These are phyloP conservation scores for Keiferia lycopersicella DNA, from an alignment of 2,888 invertebrate species.

Conservation along the genomic window DNA sequence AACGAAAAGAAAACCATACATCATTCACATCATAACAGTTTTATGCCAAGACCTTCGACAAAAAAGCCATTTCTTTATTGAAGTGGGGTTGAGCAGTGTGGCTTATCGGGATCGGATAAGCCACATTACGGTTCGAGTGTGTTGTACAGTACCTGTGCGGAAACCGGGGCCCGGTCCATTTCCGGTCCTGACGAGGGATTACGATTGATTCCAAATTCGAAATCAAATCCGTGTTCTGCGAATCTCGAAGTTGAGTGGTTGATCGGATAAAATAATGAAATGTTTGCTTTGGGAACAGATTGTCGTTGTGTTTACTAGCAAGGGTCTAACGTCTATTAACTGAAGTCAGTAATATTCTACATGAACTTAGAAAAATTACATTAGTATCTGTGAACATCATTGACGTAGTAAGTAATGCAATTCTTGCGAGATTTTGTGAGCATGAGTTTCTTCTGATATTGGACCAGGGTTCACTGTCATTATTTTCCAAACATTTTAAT, in stretches of 20 bases:
- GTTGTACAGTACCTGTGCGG: slow-evolving; percentile 9
- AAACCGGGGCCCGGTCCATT: slow-evolving; percentile 6
- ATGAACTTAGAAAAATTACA: too few species aligned
- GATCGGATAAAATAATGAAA: not conserved
- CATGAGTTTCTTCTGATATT: too few species aligned
- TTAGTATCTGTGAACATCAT: too few species aligned
- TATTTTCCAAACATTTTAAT: too few species aligned
- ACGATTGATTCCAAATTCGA: slow-evolving; percentile 14
- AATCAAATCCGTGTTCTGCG: not conserved
- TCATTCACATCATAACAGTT: slow-evolving; percentile 15
- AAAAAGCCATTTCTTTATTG: slow-evolving; percentile 7
- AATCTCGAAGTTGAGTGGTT: not conserved
- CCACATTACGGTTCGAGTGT: slow-evolving; percentile 18
- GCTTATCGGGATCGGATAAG: slow-evolving; percentile 20
- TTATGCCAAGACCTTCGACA: slow-evolving; percentile 5
- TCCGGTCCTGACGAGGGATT: slow-evolving; percentile 18
- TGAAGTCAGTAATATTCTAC: too few species aligned
- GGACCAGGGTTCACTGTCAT: too few species aligned
- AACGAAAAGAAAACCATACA: slow-evolving; percentile 11
- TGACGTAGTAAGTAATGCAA: too few species aligned
- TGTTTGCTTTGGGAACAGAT: not conserved
- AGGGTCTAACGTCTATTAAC: too few species aligned
- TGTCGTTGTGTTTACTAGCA: too few species aligned
- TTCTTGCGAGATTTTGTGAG: too few species aligned
- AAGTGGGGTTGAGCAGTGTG: slow-evolving; percentile 16